These are phyloP conservation scores for Geotrupes spiniger DNA, from an alignment of 2,888 invertebrate genomes.

Conservation along the genomic window DNA sequence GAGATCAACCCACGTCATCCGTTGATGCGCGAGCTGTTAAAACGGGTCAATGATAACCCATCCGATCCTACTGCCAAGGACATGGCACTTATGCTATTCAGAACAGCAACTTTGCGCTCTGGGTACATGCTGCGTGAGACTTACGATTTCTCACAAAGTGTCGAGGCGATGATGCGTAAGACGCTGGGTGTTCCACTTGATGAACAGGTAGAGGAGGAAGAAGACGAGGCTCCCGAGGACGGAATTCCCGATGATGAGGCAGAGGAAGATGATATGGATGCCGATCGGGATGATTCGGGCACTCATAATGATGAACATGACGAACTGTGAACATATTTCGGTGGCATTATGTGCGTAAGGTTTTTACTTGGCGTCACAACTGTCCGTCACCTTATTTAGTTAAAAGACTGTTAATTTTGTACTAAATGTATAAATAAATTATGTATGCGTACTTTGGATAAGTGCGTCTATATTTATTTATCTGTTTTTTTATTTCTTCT, in stretches of 20 bases:
- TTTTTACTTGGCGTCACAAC: constrained; percentile 4
- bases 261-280: constrained; percentile 40
- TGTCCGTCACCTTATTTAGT: constrained; percentile 14
- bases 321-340: constrained; percentile 54
- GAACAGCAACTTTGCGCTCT: constrained; percentile 88
- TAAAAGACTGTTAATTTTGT: constrained; percentile 22
- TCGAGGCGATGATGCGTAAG: constrained; percentile 86
- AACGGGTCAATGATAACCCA: constrained; percentile 74
- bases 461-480: too few species aligned
- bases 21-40: constrained; percentile 84
- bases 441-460: not conserved
- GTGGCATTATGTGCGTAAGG: constrained; percentile 7
- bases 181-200: constrained; percentile 74
- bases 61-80: constrained; percentile 76
- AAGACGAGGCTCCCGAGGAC: constrained; percentile 51
- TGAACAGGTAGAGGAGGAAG: constrained; percentile 57
- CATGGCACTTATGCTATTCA: constrained; percentile 86
- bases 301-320: constrained; percentile 54
- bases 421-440: constrained; percentile 16
- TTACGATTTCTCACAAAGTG: constrained; percentile 82
- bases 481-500: too few species aligned
- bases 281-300: constrained; percentile 34
- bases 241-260: constrained; percentile 50
- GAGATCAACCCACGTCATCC: constrained; percentile 99
- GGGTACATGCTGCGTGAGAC: constrained; percentile 91